These are phyloP conservation scores for Haliclystus octoradiatus DNA, from an alignment of 30 jellyfish, hydroid and myxozoan species.

Conservation along the genomic window DNA sequence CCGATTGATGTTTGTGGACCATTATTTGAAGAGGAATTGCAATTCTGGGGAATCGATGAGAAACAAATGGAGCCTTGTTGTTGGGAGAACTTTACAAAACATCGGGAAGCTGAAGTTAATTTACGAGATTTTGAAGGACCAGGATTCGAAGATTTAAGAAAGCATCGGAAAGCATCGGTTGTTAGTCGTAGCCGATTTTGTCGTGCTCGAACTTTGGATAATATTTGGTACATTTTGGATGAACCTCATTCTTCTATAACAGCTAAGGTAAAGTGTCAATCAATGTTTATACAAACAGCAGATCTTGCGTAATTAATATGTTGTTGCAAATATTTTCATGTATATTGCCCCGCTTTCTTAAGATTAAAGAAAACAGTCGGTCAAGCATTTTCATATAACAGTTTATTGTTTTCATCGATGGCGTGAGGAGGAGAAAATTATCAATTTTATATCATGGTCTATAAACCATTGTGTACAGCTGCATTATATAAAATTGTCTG, in stretches of 20 bases:
- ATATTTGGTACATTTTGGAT: constrained; percentile 69
- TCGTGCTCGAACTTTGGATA: constrained; percentile 21
- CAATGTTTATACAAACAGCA: neutral
- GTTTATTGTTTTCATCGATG: too few relatives aligned
- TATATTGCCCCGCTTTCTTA: too few relatives aligned
- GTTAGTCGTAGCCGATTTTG: neutral
- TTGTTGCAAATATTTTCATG: too few relatives aligned
- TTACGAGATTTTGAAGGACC: constrained; percentile 89
- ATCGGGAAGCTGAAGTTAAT: constrained; percentile 91
- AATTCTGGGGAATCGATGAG: constrained; percentile 97
- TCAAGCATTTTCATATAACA: too few relatives aligned
- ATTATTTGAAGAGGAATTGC: constrained; percentile 84
- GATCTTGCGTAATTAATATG: neutral
- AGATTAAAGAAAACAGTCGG: too few relatives aligned
- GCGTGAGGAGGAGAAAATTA: too few relatives aligned
- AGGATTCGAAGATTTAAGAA: constrained; percentile 77
- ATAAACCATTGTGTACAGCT: too few relatives aligned
- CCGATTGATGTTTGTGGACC: constrained; percentile 97
- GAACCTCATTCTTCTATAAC: constrained; percentile 86
- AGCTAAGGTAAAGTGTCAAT: constrained; percentile 84
- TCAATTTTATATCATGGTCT: too few relatives aligned
- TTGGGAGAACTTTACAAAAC: constrained; percentile 92
- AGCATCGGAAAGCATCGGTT: constrained; percentile 4
- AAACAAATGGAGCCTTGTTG: constrained; percentile 99
- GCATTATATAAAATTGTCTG: too few relatives aligned